Conservation (phyloP, 2,888 invertebrate genomes). For the Xestia ashworthii region DNA sequence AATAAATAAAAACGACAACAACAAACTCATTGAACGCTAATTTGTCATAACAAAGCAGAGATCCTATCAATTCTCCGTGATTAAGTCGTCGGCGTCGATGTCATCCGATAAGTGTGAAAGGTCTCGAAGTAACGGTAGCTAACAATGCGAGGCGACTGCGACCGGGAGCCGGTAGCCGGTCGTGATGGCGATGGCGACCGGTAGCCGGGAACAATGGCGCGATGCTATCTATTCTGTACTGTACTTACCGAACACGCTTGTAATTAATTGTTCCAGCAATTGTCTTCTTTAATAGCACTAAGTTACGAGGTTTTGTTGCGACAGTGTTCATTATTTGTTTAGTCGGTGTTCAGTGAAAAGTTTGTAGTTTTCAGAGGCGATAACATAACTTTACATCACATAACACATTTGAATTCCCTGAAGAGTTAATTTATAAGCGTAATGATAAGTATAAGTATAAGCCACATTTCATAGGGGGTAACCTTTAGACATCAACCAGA, state of each 20-base stretch:
- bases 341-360: conserved; percentile 2
- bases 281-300: conserved; percentile 50
- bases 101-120: conserved; percentile 56
- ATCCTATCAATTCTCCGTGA: conserved; percentile 39
- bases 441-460: no score
- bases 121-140: conserved; percentile 57
- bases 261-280: conserved; percentile 56
- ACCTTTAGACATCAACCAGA: neutral
- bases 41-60: conserved; percentile 30
- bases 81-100: conserved; percentile 16
- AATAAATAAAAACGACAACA: conserved; percentile 17
- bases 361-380: neutral
- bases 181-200: conserved; percentile 13
- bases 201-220: conserved; percentile 53
- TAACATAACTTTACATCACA: neutral
- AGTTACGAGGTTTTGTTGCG: conserved; percentile 48
- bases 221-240: conserved; percentile 54
- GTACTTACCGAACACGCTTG: conserved; percentile 25
- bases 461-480: no score
- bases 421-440: neutral
- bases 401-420: neutral
- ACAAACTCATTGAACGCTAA: conserved; percentile 34
- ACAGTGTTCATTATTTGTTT: conserved; percentile 14
- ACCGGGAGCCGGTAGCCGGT: conserved; percentile 23
- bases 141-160: conserved; percentile 12